These are phyloP conservation scores for Calliopsis andreniformis DNA, from an alignment of 1,140 invertebrate genomes.

Conservation along the genomic window DNA sequence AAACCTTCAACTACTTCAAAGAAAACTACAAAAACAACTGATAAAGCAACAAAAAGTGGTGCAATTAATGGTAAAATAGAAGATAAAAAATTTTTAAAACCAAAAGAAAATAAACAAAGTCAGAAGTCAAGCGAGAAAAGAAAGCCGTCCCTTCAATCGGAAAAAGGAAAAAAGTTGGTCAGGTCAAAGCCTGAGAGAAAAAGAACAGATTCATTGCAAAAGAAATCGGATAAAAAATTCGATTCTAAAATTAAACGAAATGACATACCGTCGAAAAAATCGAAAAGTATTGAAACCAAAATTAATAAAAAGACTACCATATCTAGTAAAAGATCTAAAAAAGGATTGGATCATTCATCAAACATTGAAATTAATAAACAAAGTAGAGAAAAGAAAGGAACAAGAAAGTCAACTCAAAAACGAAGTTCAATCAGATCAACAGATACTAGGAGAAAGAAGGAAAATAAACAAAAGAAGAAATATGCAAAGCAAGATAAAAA, in stretches of 20 bases:
- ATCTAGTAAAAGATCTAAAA: not conserved
- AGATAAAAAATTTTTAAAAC: not conserved
- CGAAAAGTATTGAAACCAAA: too few species aligned
- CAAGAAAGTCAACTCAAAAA: not conserved
- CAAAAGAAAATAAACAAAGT: not conserved
- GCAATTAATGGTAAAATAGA: not conserved
- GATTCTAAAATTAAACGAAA: too few species aligned
- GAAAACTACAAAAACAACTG: not conserved
- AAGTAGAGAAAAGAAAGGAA: not conserved
- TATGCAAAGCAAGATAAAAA: not conserved
- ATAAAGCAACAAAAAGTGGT: not conserved
- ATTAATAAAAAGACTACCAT: not conserved
- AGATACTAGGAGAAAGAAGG: not conserved
- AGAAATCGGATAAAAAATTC: too few species aligned
- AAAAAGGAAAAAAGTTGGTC: too few species aligned
- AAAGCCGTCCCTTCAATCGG: too few species aligned
- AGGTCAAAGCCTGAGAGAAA: too few species aligned
- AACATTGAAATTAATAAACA: not conserved
- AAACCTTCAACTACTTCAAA: not conserved
- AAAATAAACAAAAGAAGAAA: not conserved
- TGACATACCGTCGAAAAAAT: too few species aligned
- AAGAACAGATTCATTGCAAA: too few species aligned
- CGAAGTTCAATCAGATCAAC: too few species aligned
- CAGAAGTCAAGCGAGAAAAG: too few species aligned
- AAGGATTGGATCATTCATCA: not conserved